phyloP scores from a whole-genome alignment of 1,140 invertebrate genomes.

The Andricus grossulariae region DNA sequence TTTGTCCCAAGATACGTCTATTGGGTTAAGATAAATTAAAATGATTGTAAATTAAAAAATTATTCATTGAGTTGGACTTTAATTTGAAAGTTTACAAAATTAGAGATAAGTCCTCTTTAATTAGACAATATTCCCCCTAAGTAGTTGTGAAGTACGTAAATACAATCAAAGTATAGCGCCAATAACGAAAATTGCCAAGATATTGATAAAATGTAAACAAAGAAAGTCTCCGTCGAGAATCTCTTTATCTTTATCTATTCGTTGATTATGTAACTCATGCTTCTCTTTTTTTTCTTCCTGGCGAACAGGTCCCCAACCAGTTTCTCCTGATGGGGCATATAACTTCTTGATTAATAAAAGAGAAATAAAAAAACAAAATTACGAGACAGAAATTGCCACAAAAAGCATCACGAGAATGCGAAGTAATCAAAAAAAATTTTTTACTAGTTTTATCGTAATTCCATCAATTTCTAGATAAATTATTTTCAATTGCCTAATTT shows the following conservation, averaged over 20 bases:
- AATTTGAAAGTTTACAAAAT: no score
- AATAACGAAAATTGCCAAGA: background rate
- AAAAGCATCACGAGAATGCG: background rate
- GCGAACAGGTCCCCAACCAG: conserved; percentile 18
- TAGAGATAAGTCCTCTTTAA: no score
- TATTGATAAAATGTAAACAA: conserved; percentile 23
- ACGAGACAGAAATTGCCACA: conserved; percentile 23
- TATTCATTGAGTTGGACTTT: no score
- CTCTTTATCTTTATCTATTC: conserved; percentile 26
- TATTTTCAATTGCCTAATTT: background rate
- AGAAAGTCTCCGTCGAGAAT: conserved; percentile 20
- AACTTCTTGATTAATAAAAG: conserved; percentile 17
- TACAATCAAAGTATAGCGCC: background rate
- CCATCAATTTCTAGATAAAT: background rate
- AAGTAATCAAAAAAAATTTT: background rate
- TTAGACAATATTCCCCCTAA: no score
- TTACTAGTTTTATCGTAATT: no score
- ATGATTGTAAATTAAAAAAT: no score
- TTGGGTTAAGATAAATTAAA: no score
- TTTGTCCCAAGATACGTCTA: no score
- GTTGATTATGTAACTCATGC: conserved; percentile 24
- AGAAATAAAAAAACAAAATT: conserved; percentile 20
- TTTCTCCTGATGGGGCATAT: conserved; percentile 10
- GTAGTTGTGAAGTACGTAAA: background rate
- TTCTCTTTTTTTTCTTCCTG: conserved; percentile 1